phyloP scores from a whole-genome alignment of 2,797 vertebrate genomes.

The Pagetopsis macropterus region DNA sequence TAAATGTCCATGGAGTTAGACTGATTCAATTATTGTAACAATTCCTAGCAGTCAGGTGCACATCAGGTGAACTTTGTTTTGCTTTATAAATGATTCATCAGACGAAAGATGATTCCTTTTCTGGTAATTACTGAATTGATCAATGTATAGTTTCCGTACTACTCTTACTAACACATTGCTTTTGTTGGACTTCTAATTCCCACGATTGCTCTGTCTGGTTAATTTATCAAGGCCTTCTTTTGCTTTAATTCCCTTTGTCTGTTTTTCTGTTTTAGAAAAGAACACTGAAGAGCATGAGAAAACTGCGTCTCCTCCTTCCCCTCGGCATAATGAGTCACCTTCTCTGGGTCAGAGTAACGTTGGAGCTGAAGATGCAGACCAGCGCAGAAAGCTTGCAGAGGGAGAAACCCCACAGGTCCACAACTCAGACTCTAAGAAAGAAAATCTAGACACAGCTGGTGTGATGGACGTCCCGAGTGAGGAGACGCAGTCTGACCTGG shows the following conservation, averaged over 20 bases:
- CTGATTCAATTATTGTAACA: too few species aligned
- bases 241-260: not conserved
- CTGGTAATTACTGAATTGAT: not conserved
- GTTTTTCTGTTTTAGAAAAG: not conserved
- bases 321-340: too few species aligned
- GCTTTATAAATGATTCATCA: not conserved
- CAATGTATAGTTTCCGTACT: not conserved
- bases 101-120: not conserved
- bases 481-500: fast-evolving
- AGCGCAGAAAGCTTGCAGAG: not conserved
- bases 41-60: too few species aligned
- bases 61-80: not conserved
- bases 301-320: too few species aligned
- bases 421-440: not conserved
- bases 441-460: not conserved
- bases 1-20: too few species aligned
- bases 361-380: not conserved
- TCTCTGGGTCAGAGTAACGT: not conserved
- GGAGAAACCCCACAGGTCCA: not conserved
- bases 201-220: not conserved
- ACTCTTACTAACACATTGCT: not conserved
- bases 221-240: not conserved
- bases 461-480: not conserved
- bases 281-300: fast-evolving
- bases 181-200: not conserved